Evolutionary conservation across 2,797 vertebrate species (phyloP), one percentile per base, ranked within the genome.

Genomic region (Anas bahamensis): DNA sequence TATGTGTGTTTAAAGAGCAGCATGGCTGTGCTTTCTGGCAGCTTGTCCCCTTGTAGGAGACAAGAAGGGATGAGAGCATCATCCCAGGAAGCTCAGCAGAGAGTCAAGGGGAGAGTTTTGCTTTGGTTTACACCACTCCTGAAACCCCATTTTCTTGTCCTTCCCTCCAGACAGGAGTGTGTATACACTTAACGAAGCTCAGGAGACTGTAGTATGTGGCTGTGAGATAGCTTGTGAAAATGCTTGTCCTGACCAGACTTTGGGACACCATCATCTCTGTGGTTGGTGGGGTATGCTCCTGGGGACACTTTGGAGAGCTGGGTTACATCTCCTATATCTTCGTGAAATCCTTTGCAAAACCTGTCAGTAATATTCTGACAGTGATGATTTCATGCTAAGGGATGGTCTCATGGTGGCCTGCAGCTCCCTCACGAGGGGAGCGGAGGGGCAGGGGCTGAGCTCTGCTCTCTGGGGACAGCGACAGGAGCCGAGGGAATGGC

Each of bases 1-100:
- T 35, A 35, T 26, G 24, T 59, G 3, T 65, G n/a, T n/a, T 52
- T 35, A 35, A 75, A 86, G 46, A 83, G 17, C 65, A 63, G 26
- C 0, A 0, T 14, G 31, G 31, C 13, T 0, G 0, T 9, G 21
- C 52, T 68, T 64, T 28, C n/a, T 80, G 26, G 13, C 23, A 7
- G 21, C 71, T 53, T 0, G 0, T 46, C 52, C 70, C 16, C 66
- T 57, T 0, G 3, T 33, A 35, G 55, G 11, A 33, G 57, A 24
- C 0, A 4, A 39, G 44, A 52, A 50, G 15, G 14, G 3, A 4
- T 22, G 44, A 86, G 57, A 71, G 8, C 15, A 17, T 24, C 50
- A 42, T 11, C 31, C 33, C 55, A 19, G 44, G 19, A 68, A 11
- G 8, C 6, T 86, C 0, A 0, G 39, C 17, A 66, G 61, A 37